Percentiles rank a stretch among this genome's conserved stretches.
These are phyloP conservation scores for Lasius fuliginosus DNA, from an alignment of 2,888 invertebrate species.

Conservation along the genomic window DNA sequence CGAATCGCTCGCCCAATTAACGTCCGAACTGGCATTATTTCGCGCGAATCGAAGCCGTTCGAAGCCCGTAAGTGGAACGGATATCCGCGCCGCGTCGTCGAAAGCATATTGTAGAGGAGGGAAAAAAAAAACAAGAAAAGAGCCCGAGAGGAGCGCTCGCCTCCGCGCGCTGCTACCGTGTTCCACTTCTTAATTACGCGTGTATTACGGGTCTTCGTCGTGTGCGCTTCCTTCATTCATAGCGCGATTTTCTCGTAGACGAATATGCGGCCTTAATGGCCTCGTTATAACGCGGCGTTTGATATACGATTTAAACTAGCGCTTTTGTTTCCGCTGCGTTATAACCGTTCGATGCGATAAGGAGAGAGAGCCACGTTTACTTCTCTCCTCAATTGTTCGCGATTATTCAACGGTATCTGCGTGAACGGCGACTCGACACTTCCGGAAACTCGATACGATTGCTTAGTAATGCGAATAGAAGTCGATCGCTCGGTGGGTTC, in stretches of 20 bases:
- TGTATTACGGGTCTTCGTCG: not conserved
- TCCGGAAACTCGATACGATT: slow-evolving; percentile 23
- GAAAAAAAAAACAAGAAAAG: not conserved
- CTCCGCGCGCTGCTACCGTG: slow-evolving; percentile 2
- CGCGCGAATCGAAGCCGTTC: slow-evolving; percentile 60
- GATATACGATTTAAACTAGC: slow-evolving; percentile 14
- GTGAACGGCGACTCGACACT: not conserved
- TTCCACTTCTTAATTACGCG: slow-evolving; percentile 52
- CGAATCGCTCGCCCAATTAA: slow-evolving; percentile 21
- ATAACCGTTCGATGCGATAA: slow-evolving; percentile 1
- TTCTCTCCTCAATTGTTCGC: not conserved
- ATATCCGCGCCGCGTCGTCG: slow-evolving; percentile 55
- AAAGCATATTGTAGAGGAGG: slow-evolving; percentile 4
- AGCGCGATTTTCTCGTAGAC: slow-evolving; percentile 30
- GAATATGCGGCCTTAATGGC: slow-evolving; percentile 14
- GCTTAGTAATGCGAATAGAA: slow-evolving; percentile 19
- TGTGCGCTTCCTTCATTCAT: slow-evolving; percentile 41
- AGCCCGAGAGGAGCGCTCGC: slow-evolving; percentile 4
- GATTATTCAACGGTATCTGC: slow-evolving; percentile 6
- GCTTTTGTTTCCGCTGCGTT: not conserved
- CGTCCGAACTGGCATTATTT: slow-evolving; percentile 34
- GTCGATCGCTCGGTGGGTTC: not conserved
- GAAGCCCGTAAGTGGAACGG: slow-evolving; percentile 64
- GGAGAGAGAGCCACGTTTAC: not conserved
- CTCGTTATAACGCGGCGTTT: slow-evolving; percentile 20